phyloP scores from a whole-genome alignment of 1,140 invertebrate genomes.

The Mya arenaria region DNA sequence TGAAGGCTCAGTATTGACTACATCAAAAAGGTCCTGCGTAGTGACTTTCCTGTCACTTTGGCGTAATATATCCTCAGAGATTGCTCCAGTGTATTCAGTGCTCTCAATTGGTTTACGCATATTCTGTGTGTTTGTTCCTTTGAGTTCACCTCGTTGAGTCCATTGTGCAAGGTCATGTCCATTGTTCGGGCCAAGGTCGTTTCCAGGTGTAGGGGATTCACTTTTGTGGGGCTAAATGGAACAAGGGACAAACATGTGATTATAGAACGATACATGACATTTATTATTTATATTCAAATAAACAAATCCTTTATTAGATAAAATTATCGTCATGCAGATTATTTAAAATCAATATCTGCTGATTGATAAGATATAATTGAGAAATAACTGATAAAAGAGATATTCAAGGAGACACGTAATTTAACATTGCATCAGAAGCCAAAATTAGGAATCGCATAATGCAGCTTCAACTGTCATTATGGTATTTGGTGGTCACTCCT shows the following conservation, averaged over 20 bases:
- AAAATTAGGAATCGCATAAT: too few species aligned
- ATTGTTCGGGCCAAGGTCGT: conserved; percentile 13
- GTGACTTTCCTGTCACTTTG: background rate
- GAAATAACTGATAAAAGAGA: too few species aligned
- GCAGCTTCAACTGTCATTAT: too few species aligned
- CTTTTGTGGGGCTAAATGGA: background rate
- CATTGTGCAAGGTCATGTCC: conserved; percentile 29
- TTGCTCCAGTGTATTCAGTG: conserved; percentile 23
- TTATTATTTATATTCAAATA: too few species aligned
- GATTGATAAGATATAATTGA: too few species aligned
- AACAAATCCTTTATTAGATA: too few species aligned
- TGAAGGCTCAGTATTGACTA: background rate
- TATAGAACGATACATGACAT: background rate
- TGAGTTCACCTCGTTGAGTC: background rate
- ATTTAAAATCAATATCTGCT: too few species aligned
- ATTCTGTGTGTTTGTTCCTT: background rate
- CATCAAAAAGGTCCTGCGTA: conserved; percentile 25
- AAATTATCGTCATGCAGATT: too few species aligned
- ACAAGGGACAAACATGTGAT: background rate
- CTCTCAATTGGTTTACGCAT: too few species aligned
- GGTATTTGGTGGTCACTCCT: too few species aligned
- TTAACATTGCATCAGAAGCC: too few species aligned
- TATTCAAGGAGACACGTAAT: too few species aligned
- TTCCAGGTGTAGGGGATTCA: conserved; percentile 47
- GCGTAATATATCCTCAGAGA: background rate